These are phyloP conservation scores for Procambarus clarkii DNA, from an alignment of 1,140 invertebrate species.

Conservation along the genomic window DNA sequence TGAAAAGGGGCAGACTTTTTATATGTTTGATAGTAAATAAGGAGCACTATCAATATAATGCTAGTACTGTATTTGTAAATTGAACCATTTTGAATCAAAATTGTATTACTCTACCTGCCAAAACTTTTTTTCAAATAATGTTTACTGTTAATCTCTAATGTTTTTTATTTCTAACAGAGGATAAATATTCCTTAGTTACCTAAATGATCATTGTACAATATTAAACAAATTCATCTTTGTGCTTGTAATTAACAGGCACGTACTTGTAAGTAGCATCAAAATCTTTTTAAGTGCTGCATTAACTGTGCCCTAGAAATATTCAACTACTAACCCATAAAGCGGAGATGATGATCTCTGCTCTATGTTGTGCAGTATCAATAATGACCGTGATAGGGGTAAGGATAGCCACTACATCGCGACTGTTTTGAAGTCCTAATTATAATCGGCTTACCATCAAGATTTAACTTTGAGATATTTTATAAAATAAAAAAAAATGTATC, in stretches of 20 bases:
- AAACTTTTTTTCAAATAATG: background rate
- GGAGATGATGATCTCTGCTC: background rate
- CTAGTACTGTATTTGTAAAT: background rate
- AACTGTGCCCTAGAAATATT: constrained; percentile 19
- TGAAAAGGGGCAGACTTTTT: constrained; percentile 33
- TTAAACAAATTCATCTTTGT: constrained; percentile 28
- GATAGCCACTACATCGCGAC: constrained; percentile 15
- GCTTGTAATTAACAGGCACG: constrained; percentile 45
- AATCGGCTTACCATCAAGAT: constrained; percentile 44
- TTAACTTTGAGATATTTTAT: constrained; percentile 66
- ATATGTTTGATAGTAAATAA: constrained; percentile 40
- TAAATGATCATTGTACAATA: constrained; percentile 14
- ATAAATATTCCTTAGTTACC: constrained; percentile 10
- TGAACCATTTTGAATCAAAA: background rate
- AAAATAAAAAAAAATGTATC: constrained; percentile 57
- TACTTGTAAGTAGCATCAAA: constrained; percentile 55
- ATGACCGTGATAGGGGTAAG: constrained; percentile 33
- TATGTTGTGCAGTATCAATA: constrained; percentile 42
- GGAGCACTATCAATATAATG: constrained; percentile 25
- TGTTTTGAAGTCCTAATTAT: constrained; percentile 47
- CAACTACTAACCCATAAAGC: constrained; percentile 1
- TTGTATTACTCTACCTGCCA: background rate
- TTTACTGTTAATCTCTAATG: background rate
- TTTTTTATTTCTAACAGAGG: background rate
- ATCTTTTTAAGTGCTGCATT: constrained; percentile 57